Base-by-base conservation (phyloP, 2,113 vertebrate species). In the Clinocottus analis region DNA sequence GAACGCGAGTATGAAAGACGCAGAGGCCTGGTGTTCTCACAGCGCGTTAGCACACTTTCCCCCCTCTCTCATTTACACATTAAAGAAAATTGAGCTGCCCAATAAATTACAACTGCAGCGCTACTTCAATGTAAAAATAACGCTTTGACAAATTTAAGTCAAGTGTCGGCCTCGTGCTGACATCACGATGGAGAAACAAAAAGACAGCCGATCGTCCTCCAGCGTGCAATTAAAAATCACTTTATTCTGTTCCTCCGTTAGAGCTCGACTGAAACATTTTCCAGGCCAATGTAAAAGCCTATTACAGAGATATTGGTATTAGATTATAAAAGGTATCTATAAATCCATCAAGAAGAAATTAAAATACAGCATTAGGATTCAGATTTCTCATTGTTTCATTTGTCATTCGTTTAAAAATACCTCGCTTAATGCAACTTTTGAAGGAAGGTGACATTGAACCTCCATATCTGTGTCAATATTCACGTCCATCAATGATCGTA, bases 141-240 rank as follows among this genome's bases (percentile, higher is more conserved):
- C 33, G 35, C 27, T 0, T 9, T 51, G 58, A 62, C 17, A 62
- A 53, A 77, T 69, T 61, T 27, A 45, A 73, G 62, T 43, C 25
- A 62, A 37, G 5, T 39, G 3, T 31, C 31, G 3, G 31, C 33
- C 33, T 5, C 33, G 8, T 53, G 21, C 7, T 17, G 58, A 69
- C 49, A 41, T 43, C 0, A 53, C n/a, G 25, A 47, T 4, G 23
- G 25, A 60, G 27, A 29, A 33, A 66, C n/a, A 60, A 33, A 72
- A 61, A 31, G 27, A 10, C 8, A 72, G 63, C 21, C 41, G 75
- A 66, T 1, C 25, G 19, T 5, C 19, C 61, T 14, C 9, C 37
- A 51, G 45, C 47, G 56, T 61, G 27, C 73, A 71, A 56, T 77
- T 58, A 49, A 53, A 37, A 77, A 69, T 17, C 25, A 35, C 17